These are phyloP conservation scores for Dendroctonus ponderosae DNA, from an alignment of 1,140 invertebrate species.

Conservation along the genomic window DNA sequence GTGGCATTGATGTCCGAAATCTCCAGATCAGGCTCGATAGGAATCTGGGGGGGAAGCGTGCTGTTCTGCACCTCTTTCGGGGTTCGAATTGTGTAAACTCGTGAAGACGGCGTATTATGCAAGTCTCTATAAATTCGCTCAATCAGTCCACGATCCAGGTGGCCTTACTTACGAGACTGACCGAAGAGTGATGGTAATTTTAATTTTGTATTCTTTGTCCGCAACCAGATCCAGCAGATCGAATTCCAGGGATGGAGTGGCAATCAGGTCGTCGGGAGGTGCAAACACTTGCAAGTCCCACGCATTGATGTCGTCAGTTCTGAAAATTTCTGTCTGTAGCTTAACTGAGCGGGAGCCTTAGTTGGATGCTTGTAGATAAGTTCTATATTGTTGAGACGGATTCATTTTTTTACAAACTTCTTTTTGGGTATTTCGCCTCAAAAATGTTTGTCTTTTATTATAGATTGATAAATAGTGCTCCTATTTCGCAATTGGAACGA, in stretches of 20 bases:
- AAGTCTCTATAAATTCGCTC: constrained; percentile 56
- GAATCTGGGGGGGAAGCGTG: constrained; percentile 64
- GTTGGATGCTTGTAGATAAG: too few relatives aligned
- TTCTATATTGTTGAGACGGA: too few relatives aligned
- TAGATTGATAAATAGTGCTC: too few relatives aligned
- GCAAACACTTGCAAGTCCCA: constrained; percentile 85
- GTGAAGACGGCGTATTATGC: constrained; percentile 69
- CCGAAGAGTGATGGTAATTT: constrained; percentile 70
- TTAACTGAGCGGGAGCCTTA: too few relatives aligned
- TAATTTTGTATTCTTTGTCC: constrained; percentile 76
- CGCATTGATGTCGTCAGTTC: constrained; percentile 64
- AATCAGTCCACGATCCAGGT: background rate
- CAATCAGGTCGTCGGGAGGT: constrained; percentile 78
- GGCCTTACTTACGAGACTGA: constrained; percentile 2
- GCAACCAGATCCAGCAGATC: constrained; percentile 73
- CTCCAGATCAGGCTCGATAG: constrained; percentile 69
- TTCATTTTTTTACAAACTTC: too few relatives aligned
- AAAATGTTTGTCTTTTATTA: too few relatives aligned
- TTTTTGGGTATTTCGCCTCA: too few relatives aligned
- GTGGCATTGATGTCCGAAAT: constrained; percentile 74
- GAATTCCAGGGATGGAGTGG: constrained; percentile 80
- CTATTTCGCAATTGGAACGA: too few relatives aligned
- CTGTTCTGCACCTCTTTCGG: constrained; percentile 52
- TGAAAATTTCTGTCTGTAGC: too few relatives aligned
- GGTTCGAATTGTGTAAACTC: constrained; percentile 70